Evolutionary conservation across 2,888 invertebrate genomes (phyloP).

Genomic region (Minunthozetes semirufus): DNA sequence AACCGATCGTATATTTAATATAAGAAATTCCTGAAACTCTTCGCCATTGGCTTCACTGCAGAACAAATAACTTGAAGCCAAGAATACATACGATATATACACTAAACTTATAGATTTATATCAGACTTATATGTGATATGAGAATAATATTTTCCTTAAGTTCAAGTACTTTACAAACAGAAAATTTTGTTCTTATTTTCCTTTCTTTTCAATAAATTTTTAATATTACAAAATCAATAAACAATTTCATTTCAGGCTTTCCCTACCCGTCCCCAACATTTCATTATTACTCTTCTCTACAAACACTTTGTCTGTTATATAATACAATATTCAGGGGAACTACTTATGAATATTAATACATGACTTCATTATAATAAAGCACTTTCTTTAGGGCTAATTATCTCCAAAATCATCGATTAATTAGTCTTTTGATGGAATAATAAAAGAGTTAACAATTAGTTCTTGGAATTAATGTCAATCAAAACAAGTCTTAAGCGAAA

Average conservation of each 20-base stretch:
- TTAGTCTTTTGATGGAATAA: not conserved
- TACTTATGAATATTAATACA: constrained; percentile 9
- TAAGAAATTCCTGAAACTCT: not conserved
- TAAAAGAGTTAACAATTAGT: not conserved
- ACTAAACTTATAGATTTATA: no score
- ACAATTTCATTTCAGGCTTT: not conserved
- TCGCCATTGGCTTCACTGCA: not conserved
- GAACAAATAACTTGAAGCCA: not conserved
- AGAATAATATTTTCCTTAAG: not conserved
- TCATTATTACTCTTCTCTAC: not conserved
- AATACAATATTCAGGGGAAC: not conserved
- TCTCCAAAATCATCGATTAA: not conserved
- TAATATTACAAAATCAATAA: constrained; percentile 7
- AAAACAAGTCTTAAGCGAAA: not conserved
- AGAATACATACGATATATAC: not conserved
- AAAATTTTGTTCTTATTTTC: not conserved
- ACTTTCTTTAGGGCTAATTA: not conserved
- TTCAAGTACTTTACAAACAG: constrained; percentile 3
- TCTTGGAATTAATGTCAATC: not conserved
- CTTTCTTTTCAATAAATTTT: not conserved
- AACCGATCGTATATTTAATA: constrained; percentile 3
- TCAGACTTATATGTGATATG: not conserved
- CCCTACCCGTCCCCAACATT: no score
- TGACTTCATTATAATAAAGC: not conserved
- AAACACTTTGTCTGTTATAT: not conserved